Conservation (phyloP, 1,140 invertebrate species). For the Sycobia sp. region DNA sequence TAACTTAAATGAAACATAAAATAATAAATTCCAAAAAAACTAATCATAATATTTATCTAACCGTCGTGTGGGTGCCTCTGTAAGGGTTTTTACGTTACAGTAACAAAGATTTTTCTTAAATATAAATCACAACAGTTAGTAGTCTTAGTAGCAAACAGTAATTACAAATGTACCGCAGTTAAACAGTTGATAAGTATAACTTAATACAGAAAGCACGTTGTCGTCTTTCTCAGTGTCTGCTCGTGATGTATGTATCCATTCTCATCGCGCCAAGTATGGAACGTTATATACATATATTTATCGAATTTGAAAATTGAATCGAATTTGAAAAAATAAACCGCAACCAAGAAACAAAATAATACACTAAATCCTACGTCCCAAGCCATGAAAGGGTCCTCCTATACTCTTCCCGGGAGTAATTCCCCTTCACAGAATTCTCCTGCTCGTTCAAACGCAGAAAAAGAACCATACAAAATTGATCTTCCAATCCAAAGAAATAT, state of each 20-base stretch:
- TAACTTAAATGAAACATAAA: constrained; percentile 18
- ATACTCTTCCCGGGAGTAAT: constrained; percentile 3
- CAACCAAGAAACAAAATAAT: not conserved
- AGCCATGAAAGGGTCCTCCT: not conserved
- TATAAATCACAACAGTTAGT: constrained; percentile 62
- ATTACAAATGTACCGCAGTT: constrained; percentile 60
- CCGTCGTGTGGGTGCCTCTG: constrained; percentile 59
- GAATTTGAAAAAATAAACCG: not conserved
- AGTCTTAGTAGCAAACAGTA: constrained; percentile 58
- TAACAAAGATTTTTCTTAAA: constrained; percentile 58
- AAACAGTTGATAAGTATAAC: constrained; percentile 60
- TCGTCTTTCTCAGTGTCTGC: constrained; percentile 58
- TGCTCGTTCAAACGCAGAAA: not conserved
- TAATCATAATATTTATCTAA: constrained; percentile 20
- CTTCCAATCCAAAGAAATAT: constrained; percentile 19
- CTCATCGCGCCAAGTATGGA: constrained; percentile 39
- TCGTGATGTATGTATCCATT: constrained; percentile 51
- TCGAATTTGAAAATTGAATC: not conserved
- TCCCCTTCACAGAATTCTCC: not conserved
- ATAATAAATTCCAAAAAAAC: not conserved
- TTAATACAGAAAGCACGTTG: constrained; percentile 57
- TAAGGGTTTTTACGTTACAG: constrained; percentile 62
- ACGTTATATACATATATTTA: constrained; percentile 5
- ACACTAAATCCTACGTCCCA: not conserved
- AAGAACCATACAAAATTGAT: not conserved